Base-by-base conservation (phyloP, 1,140 invertebrate genomes). In the Euura saliciscinereae region DNA sequence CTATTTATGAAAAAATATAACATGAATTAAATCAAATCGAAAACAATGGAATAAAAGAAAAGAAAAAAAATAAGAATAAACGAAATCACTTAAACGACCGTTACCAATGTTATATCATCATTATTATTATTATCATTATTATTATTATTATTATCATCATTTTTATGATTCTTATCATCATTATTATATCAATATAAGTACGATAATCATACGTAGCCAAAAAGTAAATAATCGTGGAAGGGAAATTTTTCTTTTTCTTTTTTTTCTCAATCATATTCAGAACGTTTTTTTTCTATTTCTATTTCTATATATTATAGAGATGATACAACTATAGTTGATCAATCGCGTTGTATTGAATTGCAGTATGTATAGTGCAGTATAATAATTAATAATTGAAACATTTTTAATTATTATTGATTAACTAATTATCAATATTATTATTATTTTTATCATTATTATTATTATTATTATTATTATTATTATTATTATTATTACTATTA, bases 101-200 rank as follows among this genome's bases (percentile, higher is more conserved):
- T 85, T 84, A 82, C 81, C 80, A 84, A 82, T 85, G 82, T 85
- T 85, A 82, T 82, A 74, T 73, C 75, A 75, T 75, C 71, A 75
- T 79, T 79, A 73, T 72, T 73, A 77, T 71, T 77, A 68, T 69
- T 28, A 44, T 69, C 8, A 46, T 71, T 51, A 77, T 77, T 77
- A 79, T 75, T 70, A n/a, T 44, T 43, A 68, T 44, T 68, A 68
- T 42, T 43, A 43, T 44, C 44, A 11, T 11, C 8, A 45, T n/a
- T 44, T 44, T 69, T 45, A 1, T 44, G 43, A 1, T 69, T 69
- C 0, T 43, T 45, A 5, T 69, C 45, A 1, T 45, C 8, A 7
- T 44, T 69, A 1, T 2, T 43, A 44, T 44, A 69, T 7, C n/a
- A 69, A 43, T 70, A 70, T 70, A 51, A 70, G 46, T 70, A 70